Evolutionary conservation across 1,140 invertebrate species (phyloP).

Genomic region (Drosophila nasuta): DNA sequence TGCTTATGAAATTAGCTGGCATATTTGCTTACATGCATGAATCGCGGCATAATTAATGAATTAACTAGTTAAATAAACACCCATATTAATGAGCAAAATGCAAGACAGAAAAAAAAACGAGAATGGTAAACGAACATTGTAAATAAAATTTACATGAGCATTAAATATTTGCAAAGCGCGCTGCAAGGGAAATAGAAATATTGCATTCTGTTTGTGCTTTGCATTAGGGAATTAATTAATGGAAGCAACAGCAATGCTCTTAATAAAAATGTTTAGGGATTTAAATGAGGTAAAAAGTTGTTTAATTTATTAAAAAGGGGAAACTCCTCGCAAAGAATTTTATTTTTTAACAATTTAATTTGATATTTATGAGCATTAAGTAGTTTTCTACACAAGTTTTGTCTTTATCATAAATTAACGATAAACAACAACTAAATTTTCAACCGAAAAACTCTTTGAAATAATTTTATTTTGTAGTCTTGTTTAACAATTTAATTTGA

Average conservation of each 20-base stretch:
- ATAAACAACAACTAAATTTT: too few species aligned
- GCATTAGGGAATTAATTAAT: neutral
- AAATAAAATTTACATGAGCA: neutral
- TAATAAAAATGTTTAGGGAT: neutral
- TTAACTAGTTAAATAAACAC: constrained; percentile 4
- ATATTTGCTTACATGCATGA: constrained; percentile 12
- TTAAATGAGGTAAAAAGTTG: neutral
- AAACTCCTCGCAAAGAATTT: too few species aligned
- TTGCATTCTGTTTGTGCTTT: neutral
- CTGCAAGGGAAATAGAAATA: neutral
- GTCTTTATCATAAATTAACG: too few species aligned
- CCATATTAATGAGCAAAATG: neutral
- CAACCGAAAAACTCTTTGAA: too few species aligned
- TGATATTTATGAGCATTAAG: too few species aligned
- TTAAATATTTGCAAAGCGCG: constrained; percentile 1
- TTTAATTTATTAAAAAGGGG: neutral
- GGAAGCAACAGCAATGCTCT: neutral
- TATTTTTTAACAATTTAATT: too few species aligned
- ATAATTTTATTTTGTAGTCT: too few species aligned
- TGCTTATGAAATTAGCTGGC: constrained; percentile 3
- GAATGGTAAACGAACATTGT: neutral
- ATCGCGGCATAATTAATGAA: constrained; percentile 2
- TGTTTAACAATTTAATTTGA: too few species aligned
- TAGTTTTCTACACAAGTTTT: too few species aligned
- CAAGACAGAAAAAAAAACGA: neutral